Evolutionary conservation across 2,113 vertebrate species (phyloP).

Genomic region (Myrmecophaga tridactyla): DNA sequence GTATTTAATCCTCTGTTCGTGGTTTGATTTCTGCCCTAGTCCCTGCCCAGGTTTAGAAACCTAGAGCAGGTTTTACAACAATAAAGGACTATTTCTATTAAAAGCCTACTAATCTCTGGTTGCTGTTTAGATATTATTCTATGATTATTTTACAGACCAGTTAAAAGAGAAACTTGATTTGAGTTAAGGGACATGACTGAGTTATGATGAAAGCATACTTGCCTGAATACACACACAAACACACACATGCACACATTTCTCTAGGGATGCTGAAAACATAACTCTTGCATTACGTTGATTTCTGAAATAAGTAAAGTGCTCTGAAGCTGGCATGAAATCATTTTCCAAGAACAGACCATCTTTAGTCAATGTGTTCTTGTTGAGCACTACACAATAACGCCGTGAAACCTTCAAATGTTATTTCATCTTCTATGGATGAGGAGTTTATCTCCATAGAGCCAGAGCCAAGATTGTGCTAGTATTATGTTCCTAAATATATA

Average conservation of each 20-base stretch:
- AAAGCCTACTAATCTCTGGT: background rate
- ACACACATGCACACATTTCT: background rate
- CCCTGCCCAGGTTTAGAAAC: background rate
- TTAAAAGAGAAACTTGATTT: conserved; percentile 29
- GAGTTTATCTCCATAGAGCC: background rate
- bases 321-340: background rate
- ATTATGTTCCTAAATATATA: conserved; percentile 49
- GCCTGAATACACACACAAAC: background rate
- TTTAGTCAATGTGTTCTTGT: background rate
- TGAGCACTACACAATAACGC: background rate
- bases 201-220: background rate
- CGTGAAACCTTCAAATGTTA: background rate
- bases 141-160: background rate
- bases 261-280: background rate
- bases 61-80: background rate
- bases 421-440: conserved; percentile 14
- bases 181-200: background rate
- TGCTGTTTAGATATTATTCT: background rate
- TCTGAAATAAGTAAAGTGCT: background rate
- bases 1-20: background rate
- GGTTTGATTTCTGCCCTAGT: background rate
- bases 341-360: background rate
- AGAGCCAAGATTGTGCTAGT: conserved; percentile 42
- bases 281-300: background rate
- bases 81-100: background rate